These are phyloP conservation scores for Cyanoramphus novaezelandiae DNA, from an alignment of 2,113 vertebrate genomes.

Conservation along the genomic window DNA sequence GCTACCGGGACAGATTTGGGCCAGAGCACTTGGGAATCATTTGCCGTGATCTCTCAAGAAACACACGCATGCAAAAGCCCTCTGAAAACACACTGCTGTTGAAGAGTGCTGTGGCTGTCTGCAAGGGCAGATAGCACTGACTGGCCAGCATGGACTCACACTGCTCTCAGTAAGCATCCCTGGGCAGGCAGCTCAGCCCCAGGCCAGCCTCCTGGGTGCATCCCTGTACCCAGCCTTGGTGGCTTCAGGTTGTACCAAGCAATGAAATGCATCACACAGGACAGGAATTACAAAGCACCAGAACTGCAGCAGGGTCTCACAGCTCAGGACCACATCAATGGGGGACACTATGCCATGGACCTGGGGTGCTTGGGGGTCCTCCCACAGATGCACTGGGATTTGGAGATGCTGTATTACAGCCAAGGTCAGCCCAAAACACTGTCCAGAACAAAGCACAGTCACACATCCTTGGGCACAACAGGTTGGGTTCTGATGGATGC, in stretches of 20 bases:
- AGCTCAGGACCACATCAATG: not conserved
- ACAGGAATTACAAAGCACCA: not conserved
- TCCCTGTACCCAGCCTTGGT: not conserved
- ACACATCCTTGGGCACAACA: not conserved
- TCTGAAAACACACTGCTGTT: not conserved
- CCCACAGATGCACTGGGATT: not conserved
- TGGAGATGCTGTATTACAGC: not conserved
- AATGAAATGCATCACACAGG: not conserved
- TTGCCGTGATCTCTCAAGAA: conserved; percentile 36
- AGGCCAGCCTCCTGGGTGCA: not conserved
- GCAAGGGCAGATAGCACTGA: not conserved
- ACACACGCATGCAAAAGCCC: not conserved
- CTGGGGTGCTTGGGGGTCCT: not conserved
- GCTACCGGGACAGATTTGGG: conserved; percentile 49
- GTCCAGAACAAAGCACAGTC: not conserved
- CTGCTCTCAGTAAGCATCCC: not conserved
- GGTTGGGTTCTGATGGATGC: not conserved
- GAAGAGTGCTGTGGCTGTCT: not conserved
- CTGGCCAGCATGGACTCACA: not conserved
- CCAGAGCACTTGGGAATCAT: conserved; percentile 59
- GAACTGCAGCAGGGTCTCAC: not conserved
- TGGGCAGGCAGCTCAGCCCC: not conserved
- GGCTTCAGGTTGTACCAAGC: too few species aligned
- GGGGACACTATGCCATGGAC: not conserved
- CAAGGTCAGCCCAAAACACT: not conserved